Evolutionary conservation across 2,113 vertebrate genomes (phyloP).

Genomic region (Corynorhinus townsendii): DNA sequence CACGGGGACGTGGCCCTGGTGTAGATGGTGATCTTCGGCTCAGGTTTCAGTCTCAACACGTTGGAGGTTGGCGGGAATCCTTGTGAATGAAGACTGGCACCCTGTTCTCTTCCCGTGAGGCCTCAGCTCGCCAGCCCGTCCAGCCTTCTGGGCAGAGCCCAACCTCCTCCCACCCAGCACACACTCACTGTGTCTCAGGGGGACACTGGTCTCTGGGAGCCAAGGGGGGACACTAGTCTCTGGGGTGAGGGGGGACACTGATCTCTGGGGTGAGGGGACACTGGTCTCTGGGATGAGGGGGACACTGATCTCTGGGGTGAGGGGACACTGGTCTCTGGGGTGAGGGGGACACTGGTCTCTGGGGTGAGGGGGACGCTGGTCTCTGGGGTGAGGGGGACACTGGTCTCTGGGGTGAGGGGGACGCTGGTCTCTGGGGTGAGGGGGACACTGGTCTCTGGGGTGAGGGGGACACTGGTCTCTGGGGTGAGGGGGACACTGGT

Average conservation of each 20-base stretch:
- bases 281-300: too few relatives aligned
- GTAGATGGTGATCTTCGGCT: not conserved
- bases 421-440: not conserved
- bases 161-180: not conserved
- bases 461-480: too few relatives aligned
- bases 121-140: not conserved
- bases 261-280: not conserved
- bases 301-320: too few relatives aligned
- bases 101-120: not conserved
- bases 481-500: too few relatives aligned
- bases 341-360: too few relatives aligned
- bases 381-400: not conserved
- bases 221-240: not conserved
- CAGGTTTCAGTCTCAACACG: not conserved
- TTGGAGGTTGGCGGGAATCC: not conserved
- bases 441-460: too few relatives aligned
- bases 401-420: too few relatives aligned
- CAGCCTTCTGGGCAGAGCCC: not conserved
- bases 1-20: not conserved
- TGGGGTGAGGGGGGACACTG: too few relatives aligned
- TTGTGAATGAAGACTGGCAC: not conserved
- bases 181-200: not conserved
- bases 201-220: too few relatives aligned
- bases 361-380: too few relatives aligned
- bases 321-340: not conserved